phyloP scores from a whole-genome alignment of 2,797 vertebrate genomes.

The Acridotheres tristis region DNA sequence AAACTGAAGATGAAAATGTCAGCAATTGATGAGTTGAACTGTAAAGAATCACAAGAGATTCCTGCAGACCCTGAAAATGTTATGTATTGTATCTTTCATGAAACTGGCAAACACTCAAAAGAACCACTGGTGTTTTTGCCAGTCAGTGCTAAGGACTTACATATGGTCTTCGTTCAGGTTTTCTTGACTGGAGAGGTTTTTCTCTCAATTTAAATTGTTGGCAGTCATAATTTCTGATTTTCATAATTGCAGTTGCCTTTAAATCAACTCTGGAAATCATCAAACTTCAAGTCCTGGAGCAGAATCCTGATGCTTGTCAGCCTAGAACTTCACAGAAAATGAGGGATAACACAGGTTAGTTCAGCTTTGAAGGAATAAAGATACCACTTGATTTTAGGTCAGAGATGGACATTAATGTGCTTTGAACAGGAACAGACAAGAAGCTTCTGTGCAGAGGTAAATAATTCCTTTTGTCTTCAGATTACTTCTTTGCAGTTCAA shows the following conservation, averaged over 20 bases:
- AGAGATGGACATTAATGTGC: not conserved
- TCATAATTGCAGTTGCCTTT: not conserved
- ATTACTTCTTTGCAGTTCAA: not conserved
- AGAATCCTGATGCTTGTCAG: not conserved
- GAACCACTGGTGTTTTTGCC: not conserved
- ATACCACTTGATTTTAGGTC: not conserved
- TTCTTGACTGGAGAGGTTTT: not conserved
- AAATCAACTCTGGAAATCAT: not conserved
- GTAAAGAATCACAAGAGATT: not conserved
- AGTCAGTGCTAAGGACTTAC: not conserved
- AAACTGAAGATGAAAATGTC: not conserved
- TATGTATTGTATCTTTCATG: not conserved
- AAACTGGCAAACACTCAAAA: not conserved
- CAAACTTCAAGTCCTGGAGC: not conserved
- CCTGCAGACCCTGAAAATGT: not conserved
- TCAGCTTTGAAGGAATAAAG: not conserved
- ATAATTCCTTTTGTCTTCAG: not conserved
- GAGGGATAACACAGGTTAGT: not conserved
- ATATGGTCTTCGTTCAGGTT: not conserved
- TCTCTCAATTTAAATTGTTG: constrained; percentile 1
- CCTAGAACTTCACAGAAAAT: not conserved
- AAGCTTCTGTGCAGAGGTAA: not conserved
- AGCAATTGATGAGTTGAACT: not conserved
- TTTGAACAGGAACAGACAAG: not conserved
- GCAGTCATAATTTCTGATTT: constrained; percentile 10